Evolutionary conservation across 2,888 invertebrate species (phyloP).

Genomic region (Eretmocerus hayati): DNA sequence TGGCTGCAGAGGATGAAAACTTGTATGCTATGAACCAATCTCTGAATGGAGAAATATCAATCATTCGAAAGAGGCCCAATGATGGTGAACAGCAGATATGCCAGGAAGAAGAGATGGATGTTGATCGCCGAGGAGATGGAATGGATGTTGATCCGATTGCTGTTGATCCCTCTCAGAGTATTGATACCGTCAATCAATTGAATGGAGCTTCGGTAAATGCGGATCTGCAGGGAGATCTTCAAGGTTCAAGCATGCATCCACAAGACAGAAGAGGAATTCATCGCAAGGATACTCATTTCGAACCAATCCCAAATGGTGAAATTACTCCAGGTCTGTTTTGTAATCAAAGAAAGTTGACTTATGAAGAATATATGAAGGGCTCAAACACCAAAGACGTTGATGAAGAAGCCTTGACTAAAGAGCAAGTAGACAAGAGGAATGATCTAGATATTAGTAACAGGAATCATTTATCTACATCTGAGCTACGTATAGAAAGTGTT

Average conservation of each 20-base stretch:
- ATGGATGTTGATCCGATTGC: constrained; percentile 19
- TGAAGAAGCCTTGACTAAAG: constrained; percentile 1
- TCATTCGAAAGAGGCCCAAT: constrained; percentile 4
- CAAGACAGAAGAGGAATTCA: constrained; percentile 15
- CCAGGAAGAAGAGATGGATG: background rate
- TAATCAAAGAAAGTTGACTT: constrained; percentile 30
- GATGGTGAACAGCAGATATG: no score
- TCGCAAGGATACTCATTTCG: constrained; percentile 12
- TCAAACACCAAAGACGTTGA: constrained; percentile 8
- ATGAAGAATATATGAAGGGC: constrained; percentile 39
- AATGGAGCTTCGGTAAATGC: constrained; percentile 13
- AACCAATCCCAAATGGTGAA: constrained; percentile 18
- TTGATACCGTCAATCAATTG: constrained; percentile 9
- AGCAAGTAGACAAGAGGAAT: constrained; percentile 9
- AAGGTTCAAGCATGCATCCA: constrained; percentile 4
- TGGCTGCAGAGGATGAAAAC: constrained; percentile 26
- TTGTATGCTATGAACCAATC: constrained; percentile 1
- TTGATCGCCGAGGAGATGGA: no score
- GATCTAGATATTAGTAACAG: constrained; percentile 4
- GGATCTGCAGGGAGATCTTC: no score
- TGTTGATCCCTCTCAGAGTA: constrained; percentile 2
- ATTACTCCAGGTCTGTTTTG: constrained; percentile 1
- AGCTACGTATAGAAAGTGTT: constrained; percentile 27
- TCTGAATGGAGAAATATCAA: constrained; percentile 16
- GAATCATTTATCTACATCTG: no score